Evolutionary conservation across 2,113 vertebrate species (phyloP), one percentile per base, ranked within the genome.

Genomic region (Prietella phreatophila): DNA sequence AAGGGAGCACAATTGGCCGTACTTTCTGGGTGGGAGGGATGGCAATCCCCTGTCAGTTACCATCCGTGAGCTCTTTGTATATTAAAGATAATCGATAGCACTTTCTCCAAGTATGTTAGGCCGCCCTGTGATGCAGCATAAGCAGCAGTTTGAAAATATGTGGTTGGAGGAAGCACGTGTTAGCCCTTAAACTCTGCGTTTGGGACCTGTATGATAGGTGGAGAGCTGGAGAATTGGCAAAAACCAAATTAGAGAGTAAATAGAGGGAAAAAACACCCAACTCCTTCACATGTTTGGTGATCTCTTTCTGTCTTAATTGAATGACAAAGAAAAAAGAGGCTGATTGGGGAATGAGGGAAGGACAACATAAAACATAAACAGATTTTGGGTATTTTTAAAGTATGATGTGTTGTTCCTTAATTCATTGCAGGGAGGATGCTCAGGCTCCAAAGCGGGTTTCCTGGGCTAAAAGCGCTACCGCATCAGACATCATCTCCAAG

Each of bases 401-500:
- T n/a, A 53, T 53, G 4, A 79, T 80, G 5, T 80, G 47, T 82
- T 55, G 2, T 61, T 42, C 11, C 39, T 39, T 39, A 7, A 25
- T 82, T 61, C 56, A 42, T 30, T 88, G 0, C 86, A 98, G 97
- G 93, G 97, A 98, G 88, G 97, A 98, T 0, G 96, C 97, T 20
- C 93, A 95, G 39, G 96, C 97, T 17, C 97, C 97, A 1, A 96
- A 96, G 91, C 94, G 96, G 3, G 94, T 96, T 61, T 95, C 96
- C 0, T 98, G 97, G 97, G 93, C 96, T 0, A 98, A 97, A 91
- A 95, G 94, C 5, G 94, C 94, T 91, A 95, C 94, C 1, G 93
- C 95, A 82, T 96, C 96, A 0, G 96, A 97, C 86, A 95, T 94
- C 0, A 91, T 95, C 88, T 98, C 96, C 85, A 98, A 97, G 93